Percentiles rank a stretch among this genome's conserved stretches.
Conservation (phyloP, 1,140 invertebrate genomes). For the Philotrypesis tridentata region DNA sequence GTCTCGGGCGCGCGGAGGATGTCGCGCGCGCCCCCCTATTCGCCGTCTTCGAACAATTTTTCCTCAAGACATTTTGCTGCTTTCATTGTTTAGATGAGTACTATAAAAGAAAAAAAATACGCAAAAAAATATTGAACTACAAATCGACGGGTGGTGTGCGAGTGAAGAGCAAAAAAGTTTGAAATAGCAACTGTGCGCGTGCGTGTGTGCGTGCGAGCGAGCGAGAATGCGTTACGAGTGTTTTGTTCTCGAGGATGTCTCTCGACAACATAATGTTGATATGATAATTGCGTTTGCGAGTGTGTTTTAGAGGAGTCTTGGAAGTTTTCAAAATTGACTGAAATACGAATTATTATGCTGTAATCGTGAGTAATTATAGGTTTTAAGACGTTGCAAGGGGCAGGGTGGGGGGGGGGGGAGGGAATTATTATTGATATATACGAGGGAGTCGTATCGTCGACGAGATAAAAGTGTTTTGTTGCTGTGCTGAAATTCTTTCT, state of each 20-base stretch:
- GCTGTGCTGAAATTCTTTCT: conserved; percentile 32
- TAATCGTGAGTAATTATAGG: conserved; percentile 45
- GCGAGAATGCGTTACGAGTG: too few species aligned
- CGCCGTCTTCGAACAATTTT: conserved; percentile 60
- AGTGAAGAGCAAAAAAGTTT: not conserved
- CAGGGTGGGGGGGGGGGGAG: not conserved
- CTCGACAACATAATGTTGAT: conserved; percentile 10
- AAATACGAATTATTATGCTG: conserved; percentile 48
- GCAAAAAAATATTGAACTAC: conserved; percentile 47
- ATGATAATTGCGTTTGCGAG: not conserved
- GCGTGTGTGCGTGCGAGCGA: not conserved
- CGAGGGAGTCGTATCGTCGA: not conserved
- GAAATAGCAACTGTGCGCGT: conserved; percentile 13
- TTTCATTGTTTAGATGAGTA: conserved; percentile 71
- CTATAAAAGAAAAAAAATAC: conserved; percentile 59
- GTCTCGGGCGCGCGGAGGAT: conserved; percentile 44
- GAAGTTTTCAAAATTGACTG: conserved; percentile 48
- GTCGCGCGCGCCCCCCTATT: conserved; percentile 47
- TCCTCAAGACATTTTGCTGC: conserved; percentile 67
- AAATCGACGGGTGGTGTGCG: conserved; percentile 26
- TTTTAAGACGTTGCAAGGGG: conserved; percentile 40
- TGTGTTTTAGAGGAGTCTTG: not conserved
- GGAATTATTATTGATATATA: conserved; percentile 2
- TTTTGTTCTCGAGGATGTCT: conserved; percentile 41
- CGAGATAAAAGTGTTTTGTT: conserved; percentile 41